phyloP scores from a whole-genome alignment of 2,888 invertebrate genomes.

The Amphipyra tragopoginis region DNA sequence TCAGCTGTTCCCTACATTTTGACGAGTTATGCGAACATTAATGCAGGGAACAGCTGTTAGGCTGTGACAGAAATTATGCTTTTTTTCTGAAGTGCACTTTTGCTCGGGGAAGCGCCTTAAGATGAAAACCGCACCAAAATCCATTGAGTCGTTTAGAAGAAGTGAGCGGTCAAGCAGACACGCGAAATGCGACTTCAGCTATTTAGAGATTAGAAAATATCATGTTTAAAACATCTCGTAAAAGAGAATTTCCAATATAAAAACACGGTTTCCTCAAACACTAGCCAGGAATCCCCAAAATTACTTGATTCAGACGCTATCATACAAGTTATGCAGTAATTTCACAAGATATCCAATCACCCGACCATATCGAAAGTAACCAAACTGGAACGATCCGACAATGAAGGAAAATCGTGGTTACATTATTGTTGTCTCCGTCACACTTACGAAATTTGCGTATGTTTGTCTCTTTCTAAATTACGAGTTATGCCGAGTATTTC shows the following conservation, averaged over 20 bases:
- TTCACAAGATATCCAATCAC: slow-evolving; percentile 53
- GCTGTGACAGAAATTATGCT: too few species aligned
- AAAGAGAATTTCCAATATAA: not conserved
- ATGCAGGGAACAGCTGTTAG: too few species aligned
- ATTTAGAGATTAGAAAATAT: too few species aligned
- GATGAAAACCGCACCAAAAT: too few species aligned
- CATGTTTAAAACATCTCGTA: too few species aligned
- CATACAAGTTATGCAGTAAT: slow-evolving; percentile 27
- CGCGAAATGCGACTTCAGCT: too few species aligned
- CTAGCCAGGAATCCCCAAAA: slow-evolving; percentile 17
- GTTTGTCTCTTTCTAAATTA: slow-evolving; percentile 55
- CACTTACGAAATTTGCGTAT: slow-evolving; percentile 28
- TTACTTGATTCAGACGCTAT: slow-evolving; percentile 21
- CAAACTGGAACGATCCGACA: slow-evolving; percentile 40
- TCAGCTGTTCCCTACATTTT: too few species aligned
- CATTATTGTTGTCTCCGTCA: slow-evolving; percentile 44
- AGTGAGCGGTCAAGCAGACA: too few species aligned
- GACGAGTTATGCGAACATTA: too few species aligned
- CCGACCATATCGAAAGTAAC: slow-evolving; percentile 46
- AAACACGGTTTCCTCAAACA: slow-evolving; percentile 4
- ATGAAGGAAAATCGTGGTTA: slow-evolving; percentile 38
- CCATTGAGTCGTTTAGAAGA: too few species aligned
- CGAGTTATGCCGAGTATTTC: slow-evolving; percentile 70
- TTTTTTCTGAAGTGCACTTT: too few species aligned
- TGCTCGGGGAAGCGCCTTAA: too few species aligned